Base-by-base conservation (phyloP, 2,797 vertebrate genomes). In the Serranus cabrilla region DNA sequence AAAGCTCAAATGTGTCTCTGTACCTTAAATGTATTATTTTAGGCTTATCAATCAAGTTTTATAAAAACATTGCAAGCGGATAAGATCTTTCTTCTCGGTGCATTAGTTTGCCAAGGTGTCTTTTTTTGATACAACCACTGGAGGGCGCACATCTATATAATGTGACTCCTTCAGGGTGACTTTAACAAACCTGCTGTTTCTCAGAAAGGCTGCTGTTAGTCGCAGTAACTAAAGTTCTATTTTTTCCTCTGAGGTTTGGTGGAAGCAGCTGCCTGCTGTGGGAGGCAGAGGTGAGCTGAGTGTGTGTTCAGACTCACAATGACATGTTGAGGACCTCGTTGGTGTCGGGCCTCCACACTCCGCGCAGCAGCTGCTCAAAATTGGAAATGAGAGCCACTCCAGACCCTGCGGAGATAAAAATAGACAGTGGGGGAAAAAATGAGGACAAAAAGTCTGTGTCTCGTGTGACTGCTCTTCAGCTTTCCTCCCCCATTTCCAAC, bases 271-370 rank as follows among this genome's bases (percentile, higher is more conserved):
- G 40, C 56, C 46, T 18, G 14, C 52, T 40, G 8, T 10, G 71
- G 40, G 40, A 21, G 31, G 40, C 52, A 58, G n/a, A 34, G 20
- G 45, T 60, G 18, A 54, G 42, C 18, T 6, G 13, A 21, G 34
- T 67, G 13, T 39, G 8, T 8, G 13, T 5, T 45, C 16, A 37
- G 16, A 78, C 98, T 98, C 83, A 99, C 98, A 99, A 99, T 91
- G 98, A 98, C 98, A 99, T 99, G 81, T 93, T 97, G 86, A 99
- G 96, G 84, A 99, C 93, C 93, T 99, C 98, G 0, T 98, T 99
- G 84, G 95, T 96, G 85, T 99, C 98, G 4, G 98, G 98, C 82
- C 95, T 97, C 98, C 98, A 99, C 87, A 99, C 92, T 2, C 98
- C 98, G 20, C 98, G 97, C 82, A 99, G 90, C 84, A 99, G 95